Conservation (phyloP, 2,797 vertebrate species). For the Syndactyla subalaris region DNA sequence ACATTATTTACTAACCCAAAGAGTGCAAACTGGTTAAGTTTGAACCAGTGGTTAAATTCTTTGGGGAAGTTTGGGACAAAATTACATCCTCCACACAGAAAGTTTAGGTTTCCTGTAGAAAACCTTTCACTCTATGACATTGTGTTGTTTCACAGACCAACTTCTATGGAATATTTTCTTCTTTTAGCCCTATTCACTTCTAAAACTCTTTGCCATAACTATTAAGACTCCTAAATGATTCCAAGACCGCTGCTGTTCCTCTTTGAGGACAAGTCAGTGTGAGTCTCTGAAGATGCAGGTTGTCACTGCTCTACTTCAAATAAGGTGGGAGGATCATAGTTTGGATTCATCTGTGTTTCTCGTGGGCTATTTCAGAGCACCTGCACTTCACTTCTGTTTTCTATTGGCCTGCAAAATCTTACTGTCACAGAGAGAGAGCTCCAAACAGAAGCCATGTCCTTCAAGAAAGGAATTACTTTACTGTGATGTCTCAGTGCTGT, state of each 20-base stretch:
- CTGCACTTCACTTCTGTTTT: neutral
- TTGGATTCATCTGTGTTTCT: neutral
- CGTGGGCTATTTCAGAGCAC: neutral
- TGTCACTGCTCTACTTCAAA: neutral
- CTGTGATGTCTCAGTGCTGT: neutral
- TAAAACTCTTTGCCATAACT: neutral
- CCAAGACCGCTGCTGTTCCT: neutral
- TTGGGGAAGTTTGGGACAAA: neutral
- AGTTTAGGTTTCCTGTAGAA: neutral
- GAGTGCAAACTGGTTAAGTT: neutral
- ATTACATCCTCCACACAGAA: neutral
- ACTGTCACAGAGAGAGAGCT: neutral
- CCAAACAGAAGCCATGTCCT: neutral
- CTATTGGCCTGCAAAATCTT: neutral
- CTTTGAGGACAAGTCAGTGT: fast-evolving
- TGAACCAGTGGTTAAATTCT: neutral
- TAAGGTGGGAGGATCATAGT: neutral
- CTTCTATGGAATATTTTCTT: neutral
- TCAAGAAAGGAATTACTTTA: neutral
- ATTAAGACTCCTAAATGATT: neutral
- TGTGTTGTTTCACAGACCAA: neutral
- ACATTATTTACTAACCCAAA: neutral
- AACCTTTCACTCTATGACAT: neutral
- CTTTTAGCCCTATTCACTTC: neutral
- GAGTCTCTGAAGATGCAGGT: neutral